Conservation (phyloP, 2,797 vertebrate species). For the Eleutherodactylus coqui region DNA sequence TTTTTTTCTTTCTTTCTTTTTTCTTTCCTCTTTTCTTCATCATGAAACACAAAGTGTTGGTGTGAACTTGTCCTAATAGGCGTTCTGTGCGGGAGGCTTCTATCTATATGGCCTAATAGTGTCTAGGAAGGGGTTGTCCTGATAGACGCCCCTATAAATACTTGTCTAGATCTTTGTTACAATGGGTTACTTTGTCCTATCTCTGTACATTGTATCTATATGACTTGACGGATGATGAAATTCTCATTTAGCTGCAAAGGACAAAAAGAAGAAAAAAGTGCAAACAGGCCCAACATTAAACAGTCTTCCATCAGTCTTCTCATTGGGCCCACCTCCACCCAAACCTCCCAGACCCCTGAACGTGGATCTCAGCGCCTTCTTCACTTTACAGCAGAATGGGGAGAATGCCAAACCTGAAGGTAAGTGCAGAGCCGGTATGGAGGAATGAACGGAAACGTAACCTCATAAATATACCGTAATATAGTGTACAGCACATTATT, state of each 20-base stretch:
- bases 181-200: not conserved
- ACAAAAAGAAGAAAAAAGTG: not conserved
- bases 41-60: too few species aligned
- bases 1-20: too few species aligned
- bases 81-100: too few species aligned
- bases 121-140: not conserved
- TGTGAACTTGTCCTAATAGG: too few species aligned
- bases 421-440: conserved; percentile 63
- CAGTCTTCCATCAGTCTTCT: conserved; percentile 68
- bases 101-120: not conserved
- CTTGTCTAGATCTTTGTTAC: not conserved
- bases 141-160: not conserved
- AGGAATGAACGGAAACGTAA: too few species aligned
- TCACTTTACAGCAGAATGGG: not conserved
- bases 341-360: conserved; percentile 74
- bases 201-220: not conserved
- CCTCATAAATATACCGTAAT: not conserved
- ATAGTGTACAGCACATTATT: too few species aligned
- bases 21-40: too few species aligned
- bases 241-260: not conserved
- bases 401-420: conserved; percentile 58
- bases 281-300: conserved; percentile 67
- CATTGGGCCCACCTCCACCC: conserved; percentile 72
- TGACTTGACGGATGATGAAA: not conserved
- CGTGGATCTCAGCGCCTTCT: conserved; percentile 69